Conservation (phyloP, 2,113 vertebrate species). For the Pangasianodon hypophthalmus region DNA sequence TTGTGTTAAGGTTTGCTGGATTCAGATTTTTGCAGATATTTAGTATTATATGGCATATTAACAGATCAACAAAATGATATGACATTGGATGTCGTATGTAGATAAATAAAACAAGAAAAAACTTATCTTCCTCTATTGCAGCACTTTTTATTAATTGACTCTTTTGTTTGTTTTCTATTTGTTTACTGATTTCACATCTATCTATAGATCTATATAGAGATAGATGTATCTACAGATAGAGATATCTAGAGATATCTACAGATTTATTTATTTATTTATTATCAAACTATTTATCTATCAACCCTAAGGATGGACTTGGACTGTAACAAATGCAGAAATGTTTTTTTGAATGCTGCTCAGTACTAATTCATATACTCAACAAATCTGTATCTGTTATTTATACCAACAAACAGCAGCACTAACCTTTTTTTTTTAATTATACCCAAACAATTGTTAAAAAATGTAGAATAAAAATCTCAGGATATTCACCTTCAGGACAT, state of each 20-base stretch:
- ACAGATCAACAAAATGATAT: background rate
- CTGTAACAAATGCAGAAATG: background rate
- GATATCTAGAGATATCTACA: no score
- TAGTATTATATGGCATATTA: background rate
- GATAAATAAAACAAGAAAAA: background rate
- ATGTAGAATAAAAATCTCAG: no score
- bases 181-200: background rate
- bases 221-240: no score
- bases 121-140: background rate
- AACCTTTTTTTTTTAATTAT: background rate
- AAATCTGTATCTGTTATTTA: background rate
- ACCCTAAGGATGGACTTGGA: background rate
- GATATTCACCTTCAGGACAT: constrained; percentile 86
- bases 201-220: background rate
- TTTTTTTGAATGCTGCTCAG: background rate
- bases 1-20: background rate
- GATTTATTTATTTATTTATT: background rate
- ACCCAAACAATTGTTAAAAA: background rate
- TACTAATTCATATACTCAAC: background rate
- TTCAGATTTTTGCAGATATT: background rate
- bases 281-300: background rate
- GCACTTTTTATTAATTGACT: background rate
- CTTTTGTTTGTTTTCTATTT: background rate
- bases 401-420: background rate
- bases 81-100: background rate